Percentiles rank a stretch among this genome's conserved stretches.
Evolutionary conservation across 2,113 vertebrate species (phyloP).

Genomic region (Steatornis caripensis): DNA sequence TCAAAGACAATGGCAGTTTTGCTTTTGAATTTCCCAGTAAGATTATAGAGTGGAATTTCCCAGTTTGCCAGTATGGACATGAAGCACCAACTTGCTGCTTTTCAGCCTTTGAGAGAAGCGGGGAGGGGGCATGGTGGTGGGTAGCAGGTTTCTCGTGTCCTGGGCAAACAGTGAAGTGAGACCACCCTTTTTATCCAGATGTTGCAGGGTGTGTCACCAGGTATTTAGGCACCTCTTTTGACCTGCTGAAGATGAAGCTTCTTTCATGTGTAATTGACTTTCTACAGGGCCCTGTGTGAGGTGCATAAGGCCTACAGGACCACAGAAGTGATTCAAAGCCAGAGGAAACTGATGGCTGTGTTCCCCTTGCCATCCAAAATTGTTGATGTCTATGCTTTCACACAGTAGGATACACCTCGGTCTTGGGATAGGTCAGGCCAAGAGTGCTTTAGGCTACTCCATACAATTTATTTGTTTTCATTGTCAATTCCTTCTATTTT

Average conservation of each 20-base stretch:
- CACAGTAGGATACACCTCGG: no score
- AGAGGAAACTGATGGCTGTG: not conserved
- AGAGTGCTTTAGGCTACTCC: not conserved
- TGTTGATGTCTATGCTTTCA: not conserved
- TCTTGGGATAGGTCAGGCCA: no score
- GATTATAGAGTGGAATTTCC: not conserved
- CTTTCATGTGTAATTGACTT: accelerated
- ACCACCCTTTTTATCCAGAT: not conserved
- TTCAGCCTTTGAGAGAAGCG: not conserved
- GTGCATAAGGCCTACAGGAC: not conserved
- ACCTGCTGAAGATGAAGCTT: not conserved
- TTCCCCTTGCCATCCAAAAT: not conserved
- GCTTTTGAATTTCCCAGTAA: not conserved
- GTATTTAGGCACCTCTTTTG: not conserved
- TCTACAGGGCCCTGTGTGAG: not conserved
- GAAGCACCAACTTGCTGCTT: not conserved
- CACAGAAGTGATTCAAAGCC: not conserved
- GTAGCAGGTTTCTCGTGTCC: not conserved
- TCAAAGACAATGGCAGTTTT: not conserved
- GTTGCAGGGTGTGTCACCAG: not conserved
- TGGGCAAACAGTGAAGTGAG: not conserved
- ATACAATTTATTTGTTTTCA: not conserved
- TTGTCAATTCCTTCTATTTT: not conserved
- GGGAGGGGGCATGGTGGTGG: accelerated
- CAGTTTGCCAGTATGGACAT: not conserved